Evolutionary conservation across 1,140 invertebrate species (phyloP).

Genomic region (Papilio polyxenes): DNA sequence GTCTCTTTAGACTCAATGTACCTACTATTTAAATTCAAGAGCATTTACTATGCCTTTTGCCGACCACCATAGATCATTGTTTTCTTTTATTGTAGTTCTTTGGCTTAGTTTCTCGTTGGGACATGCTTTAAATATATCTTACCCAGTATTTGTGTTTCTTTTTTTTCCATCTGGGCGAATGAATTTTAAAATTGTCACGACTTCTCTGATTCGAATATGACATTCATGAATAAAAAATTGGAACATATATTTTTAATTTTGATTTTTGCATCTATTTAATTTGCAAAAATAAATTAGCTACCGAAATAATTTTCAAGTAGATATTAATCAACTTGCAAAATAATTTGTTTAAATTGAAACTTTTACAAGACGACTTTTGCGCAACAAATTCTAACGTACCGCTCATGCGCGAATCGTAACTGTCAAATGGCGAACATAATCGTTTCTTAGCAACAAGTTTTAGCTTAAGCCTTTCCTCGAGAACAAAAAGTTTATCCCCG

Average conservation of each 20-base stretch:
- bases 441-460: slow-evolving; percentile 35
- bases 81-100: slow-evolving; percentile 64
- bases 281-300: not conserved
- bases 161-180: not conserved
- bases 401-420: slow-evolving; percentile 13
- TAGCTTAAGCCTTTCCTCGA: slow-evolving; percentile 47
- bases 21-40: slow-evolving; percentile 77
- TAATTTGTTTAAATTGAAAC: not conserved
- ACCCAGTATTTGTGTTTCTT: not conserved
- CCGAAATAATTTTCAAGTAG: not conserved
- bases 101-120: slow-evolving; percentile 50
- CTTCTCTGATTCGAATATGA: not conserved
- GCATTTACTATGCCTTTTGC: slow-evolving; percentile 61
- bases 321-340: slow-evolving; percentile 36
- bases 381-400: not conserved
- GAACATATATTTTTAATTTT: not conserved
- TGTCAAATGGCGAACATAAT: slow-evolving; percentile 20
- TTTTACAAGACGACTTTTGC: not conserved
- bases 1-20: slow-evolving; percentile 70
- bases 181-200: slow-evolving; percentile 20
- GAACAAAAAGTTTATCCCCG: slow-evolving; percentile 52
- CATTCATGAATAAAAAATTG: not conserved
- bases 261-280: not conserved
- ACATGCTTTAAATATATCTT: slow-evolving; percentile 40
- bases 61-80: slow-evolving; percentile 64